Evolutionary conservation across 92 coral and sea anemone species (phyloP).

Genomic region (Zoanthus sociatus): DNA sequence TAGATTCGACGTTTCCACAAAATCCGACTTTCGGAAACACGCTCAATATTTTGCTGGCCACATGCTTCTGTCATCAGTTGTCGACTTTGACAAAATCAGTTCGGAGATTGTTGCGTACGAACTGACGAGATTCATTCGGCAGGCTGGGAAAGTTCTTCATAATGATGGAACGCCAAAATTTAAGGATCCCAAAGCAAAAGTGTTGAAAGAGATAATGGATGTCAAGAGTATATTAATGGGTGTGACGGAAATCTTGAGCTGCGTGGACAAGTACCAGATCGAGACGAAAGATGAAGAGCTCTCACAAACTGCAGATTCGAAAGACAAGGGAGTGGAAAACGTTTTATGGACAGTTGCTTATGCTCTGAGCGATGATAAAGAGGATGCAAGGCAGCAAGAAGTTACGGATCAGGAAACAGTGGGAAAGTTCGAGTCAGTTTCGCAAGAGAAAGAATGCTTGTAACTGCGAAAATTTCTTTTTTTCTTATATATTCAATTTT

Average conservation of each 20-base stretch:
- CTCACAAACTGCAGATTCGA: background rate
- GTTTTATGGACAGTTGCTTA: background rate
- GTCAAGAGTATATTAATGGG: background rate
- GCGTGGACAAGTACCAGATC: background rate
- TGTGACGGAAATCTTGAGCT: background rate
- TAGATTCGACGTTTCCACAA: slow-evolving; percentile 2
- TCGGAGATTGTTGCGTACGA: slow-evolving; percentile 15
- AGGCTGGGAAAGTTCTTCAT: background rate
- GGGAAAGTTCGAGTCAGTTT: background rate
- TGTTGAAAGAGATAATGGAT: slow-evolving; percentile 12
- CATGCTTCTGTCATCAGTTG: slow-evolving; percentile 7
- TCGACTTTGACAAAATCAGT: slow-evolving; percentile 11
- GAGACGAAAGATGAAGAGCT: background rate
- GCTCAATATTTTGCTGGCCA: slow-evolving; percentile 35
- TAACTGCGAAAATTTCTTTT: background rate
- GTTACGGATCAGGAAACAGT: background rate
- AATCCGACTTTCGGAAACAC: slow-evolving; percentile 13
- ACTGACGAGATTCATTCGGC: slow-evolving; percentile 21
- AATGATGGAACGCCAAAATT: slow-evolving; percentile 13
- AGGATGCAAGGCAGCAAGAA: background rate
- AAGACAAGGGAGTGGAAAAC: background rate
- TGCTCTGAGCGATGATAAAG: background rate
- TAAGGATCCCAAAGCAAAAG: background rate
- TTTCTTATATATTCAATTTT: background rate
- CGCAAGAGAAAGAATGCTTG: background rate